Percentiles rank a stretch among this genome's conserved stretches.
phyloP scores from a whole-genome alignment of 2,888 invertebrate genomes.

The Alentia gelatinosa region DNA sequence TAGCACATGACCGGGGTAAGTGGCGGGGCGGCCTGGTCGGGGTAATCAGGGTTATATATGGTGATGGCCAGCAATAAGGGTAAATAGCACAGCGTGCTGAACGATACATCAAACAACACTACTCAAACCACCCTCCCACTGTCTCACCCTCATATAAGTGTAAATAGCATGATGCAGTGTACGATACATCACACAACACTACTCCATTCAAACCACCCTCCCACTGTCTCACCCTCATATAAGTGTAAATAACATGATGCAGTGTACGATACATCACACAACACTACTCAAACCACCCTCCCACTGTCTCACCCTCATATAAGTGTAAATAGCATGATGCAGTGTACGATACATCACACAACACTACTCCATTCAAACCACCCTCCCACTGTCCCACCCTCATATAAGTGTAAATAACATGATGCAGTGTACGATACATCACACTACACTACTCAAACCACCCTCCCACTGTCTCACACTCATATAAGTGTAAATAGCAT shows the following conservation, averaged over 20 bases:
- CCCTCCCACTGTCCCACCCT: not conserved
- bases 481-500: too few species aligned
- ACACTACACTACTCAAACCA: not conserved
- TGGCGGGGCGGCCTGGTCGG: not conserved
- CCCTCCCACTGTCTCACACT: not conserved
- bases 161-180: too few species aligned
- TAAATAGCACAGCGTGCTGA: not conserved
- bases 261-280: not conserved
- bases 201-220: not conserved
- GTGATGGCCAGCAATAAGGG: not conserved
- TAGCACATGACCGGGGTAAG: not conserved
- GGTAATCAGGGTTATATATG: not conserved
- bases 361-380: not conserved
- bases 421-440: not conserved
- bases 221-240: not conserved
- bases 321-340: too few species aligned
- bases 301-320: not conserved
- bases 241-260: not conserved
- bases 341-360: too few species aligned
- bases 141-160: not conserved
- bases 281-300: not conserved
- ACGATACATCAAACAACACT: not conserved
- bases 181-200: not conserved
- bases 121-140: not conserved
- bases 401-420: not conserved